phyloP scores from a whole-genome alignment of 2,113 vertebrate genomes.

The Chinchilla lanigera region DNA sequence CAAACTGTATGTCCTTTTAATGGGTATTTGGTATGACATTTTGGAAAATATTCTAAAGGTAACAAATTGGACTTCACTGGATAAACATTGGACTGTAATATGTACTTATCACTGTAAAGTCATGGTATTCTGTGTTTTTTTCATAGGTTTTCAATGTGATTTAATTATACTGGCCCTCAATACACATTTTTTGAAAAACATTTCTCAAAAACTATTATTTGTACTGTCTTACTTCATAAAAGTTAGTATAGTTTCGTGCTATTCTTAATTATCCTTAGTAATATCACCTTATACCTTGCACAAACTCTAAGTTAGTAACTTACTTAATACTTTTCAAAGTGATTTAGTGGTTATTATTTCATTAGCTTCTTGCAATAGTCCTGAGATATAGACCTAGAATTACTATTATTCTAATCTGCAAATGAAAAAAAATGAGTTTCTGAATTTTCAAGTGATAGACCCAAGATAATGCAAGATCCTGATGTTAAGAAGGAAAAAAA shows the following conservation, averaged over 20 bases:
- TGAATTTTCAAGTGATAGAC: neutral
- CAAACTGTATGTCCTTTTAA: neutral
- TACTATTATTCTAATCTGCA: neutral
- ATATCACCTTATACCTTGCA: neutral
- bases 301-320: neutral
- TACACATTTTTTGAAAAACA: neutral
- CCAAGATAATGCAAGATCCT: neutral
- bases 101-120: neutral
- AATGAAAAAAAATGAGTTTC: neutral
- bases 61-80: neutral
- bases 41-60: neutral
- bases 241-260: neutral
- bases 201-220: neutral
- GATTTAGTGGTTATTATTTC: constrained; percentile 30
- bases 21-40: neutral
- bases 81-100: neutral
- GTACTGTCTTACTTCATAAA: neutral
- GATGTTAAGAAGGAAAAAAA: neutral
- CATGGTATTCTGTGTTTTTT: neutral
- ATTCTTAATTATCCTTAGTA: neutral
- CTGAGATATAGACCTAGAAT: neutral
- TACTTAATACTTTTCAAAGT: constrained; percentile 29
- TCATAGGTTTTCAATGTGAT: neutral
- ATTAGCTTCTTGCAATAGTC: neutral
- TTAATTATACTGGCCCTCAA: neutral